These are phyloP conservation scores for Drosophila lutescens DNA, from an alignment of 2,888 invertebrate species.

Conservation along the genomic window DNA sequence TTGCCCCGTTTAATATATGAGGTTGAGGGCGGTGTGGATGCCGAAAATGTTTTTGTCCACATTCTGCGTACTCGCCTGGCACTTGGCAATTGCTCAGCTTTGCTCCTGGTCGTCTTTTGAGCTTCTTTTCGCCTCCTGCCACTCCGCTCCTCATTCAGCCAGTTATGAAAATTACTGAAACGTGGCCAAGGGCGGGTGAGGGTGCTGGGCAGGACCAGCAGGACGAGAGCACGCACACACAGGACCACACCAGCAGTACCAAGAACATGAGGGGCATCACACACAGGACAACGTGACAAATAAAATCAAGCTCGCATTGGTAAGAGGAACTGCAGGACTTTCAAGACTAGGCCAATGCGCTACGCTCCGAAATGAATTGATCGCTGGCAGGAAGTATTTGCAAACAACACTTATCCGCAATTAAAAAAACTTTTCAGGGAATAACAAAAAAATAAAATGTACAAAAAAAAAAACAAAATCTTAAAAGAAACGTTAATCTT, in stretches of 20 bases:
- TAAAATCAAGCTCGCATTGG: conserved; percentile 55
- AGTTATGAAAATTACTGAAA: conserved; percentile 79
- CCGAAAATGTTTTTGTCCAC: conserved; percentile 76
- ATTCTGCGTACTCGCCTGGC: conserved; percentile 50
- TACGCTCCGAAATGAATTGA: conserved; percentile 3
- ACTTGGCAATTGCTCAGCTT: conserved; percentile 65
- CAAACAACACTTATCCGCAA: too few relatives aligned
- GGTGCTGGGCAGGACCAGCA: conserved; percentile 15
- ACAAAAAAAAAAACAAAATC: too few relatives aligned
- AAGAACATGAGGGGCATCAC: conserved; percentile 47
- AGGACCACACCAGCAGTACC: conserved; percentile 20
- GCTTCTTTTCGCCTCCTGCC: conserved; percentile 25
- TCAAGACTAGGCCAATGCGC: conserved; percentile 37
- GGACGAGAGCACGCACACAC: conserved; percentile 35
- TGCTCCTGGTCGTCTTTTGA: conserved; percentile 31
- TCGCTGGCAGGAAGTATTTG: too few relatives aligned
- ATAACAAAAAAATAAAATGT: too few relatives aligned
- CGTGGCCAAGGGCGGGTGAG: conserved; percentile 59
- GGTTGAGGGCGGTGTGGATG: conserved; percentile 30
- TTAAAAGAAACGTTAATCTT: too few relatives aligned
- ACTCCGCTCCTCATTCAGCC: conserved; percentile 49
- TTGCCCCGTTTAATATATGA: conserved; percentile 45
- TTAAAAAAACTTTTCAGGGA: too few relatives aligned
- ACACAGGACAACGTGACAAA: conserved; percentile 67
- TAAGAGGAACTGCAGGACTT: conserved; percentile 24